Conservation (phyloP, 2,888 invertebrate species). For the Netelia virgata region DNA sequence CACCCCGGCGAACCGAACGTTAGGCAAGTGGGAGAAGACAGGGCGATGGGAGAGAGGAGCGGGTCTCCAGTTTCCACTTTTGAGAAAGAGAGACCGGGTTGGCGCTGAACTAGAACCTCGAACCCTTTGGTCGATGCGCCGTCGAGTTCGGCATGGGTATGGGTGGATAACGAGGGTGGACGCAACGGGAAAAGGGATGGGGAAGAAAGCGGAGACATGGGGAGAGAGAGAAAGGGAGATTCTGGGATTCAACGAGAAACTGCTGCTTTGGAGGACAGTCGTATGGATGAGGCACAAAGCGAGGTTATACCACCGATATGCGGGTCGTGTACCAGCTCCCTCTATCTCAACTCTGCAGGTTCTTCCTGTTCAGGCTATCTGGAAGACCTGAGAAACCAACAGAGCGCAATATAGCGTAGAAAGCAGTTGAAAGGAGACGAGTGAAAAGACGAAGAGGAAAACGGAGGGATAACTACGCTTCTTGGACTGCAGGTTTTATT, state of each 20-base stretch:
- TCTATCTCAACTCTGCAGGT: conserved; percentile 31
- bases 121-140: conserved; percentile 71
- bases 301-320: conserved; percentile 69
- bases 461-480: conserved; percentile 11
- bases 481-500: conserved; percentile 37
- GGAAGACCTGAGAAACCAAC: conserved; percentile 38
- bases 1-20: conserved; percentile 29
- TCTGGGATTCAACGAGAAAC: conserved; percentile 19
- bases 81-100: conserved; percentile 54
- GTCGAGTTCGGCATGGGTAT: conserved; percentile 54
- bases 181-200: conserved; percentile 48
- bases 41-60: conserved; percentile 11
- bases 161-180: conserved; percentile 58
- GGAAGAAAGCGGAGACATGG: conserved; percentile 22
- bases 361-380: conserved; percentile 53
- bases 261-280: conserved; percentile 55
- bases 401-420: conserved; percentile 14
- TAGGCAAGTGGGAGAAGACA: conserved; percentile 12
- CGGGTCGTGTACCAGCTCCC: conserved; percentile 74
- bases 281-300: conserved; percentile 61
- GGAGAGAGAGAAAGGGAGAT: background rate
- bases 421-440: background rate
- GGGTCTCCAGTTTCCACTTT: conserved; percentile 68
- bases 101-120: conserved; percentile 40
- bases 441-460: conserved; percentile 45